Conservation (phyloP, 2,888 invertebrate genomes). For the Sinohyriopsis cumingii region DNA sequence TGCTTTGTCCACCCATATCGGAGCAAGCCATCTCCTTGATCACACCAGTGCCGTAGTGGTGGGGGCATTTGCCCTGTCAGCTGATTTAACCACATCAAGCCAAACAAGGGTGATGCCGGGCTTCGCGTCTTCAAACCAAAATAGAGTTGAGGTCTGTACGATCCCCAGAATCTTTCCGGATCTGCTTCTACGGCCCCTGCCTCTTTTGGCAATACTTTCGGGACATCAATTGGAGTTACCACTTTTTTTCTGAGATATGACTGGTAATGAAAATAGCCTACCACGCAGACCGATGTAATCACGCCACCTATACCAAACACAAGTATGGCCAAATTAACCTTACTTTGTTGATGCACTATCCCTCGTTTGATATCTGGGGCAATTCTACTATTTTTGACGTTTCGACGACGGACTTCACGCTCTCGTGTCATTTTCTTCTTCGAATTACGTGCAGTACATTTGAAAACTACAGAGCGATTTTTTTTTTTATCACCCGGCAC, state of each 20-base stretch:
- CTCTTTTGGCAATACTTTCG: constrained; percentile 53
- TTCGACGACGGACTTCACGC: constrained; percentile 13
- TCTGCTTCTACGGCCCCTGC: constrained; percentile 45
- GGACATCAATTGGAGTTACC: constrained; percentile 53
- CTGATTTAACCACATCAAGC: constrained; percentile 96
- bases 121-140: constrained; percentile 86
- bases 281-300: constrained; percentile 3
- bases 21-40: constrained; percentile 75
- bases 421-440: too few species aligned
- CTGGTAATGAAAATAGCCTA: constrained; percentile 42
- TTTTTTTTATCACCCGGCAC: too few species aligned
- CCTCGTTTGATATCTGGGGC: constrained; percentile 18
- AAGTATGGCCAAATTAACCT: constrained; percentile 9
- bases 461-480: too few species aligned
- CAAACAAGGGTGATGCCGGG: constrained; percentile 90
- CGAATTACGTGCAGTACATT: too few species aligned
- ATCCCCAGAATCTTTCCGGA: constrained; percentile 83
- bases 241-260: constrained; percentile 49
- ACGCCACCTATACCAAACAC: neutral
- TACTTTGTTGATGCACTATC: constrained; percentile 15
- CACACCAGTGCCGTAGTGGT: constrained; percentile 80
- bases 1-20: constrained; percentile 93
- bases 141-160: constrained; percentile 77
- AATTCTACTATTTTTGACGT: constrained; percentile 26
- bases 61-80: constrained; percentile 78